Percentiles rank a stretch among this genome's conserved stretches.
Conservation (phyloP, 2,113 vertebrate genomes). For the Myrmecobius fasciatus region DNA sequence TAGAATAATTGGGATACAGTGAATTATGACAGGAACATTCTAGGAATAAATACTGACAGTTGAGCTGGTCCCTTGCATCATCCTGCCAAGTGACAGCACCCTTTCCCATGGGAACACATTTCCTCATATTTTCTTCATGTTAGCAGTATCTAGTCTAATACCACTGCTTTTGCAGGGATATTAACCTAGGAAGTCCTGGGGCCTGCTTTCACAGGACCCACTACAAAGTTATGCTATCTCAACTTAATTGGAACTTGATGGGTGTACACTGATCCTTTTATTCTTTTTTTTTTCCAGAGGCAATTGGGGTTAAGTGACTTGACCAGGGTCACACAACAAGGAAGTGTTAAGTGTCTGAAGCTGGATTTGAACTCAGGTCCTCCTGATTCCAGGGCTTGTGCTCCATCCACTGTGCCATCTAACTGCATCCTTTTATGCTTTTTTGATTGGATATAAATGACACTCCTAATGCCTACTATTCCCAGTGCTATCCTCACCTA, state of each 20-base stretch:
- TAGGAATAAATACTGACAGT: background rate
- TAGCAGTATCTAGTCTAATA: background rate
- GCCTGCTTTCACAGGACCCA: background rate
- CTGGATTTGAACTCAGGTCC: no score
- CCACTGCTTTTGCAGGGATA: background rate
- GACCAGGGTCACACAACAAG: no score
- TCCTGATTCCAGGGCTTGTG: no score
- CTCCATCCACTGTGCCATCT: no score
- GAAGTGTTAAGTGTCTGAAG: no score
- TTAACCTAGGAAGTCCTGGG: background rate
- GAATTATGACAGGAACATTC: background rate
- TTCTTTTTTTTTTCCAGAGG: background rate
- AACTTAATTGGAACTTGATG: background rate
- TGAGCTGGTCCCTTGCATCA: background rate
- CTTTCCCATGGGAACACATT: background rate
- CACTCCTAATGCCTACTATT: background rate
- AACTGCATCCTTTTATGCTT: background rate
- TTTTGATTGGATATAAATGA: background rate
- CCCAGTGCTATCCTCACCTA: background rate
- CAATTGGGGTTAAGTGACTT: no score
- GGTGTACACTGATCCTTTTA: background rate
- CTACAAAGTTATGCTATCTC: background rate
- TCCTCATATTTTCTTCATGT: background rate
- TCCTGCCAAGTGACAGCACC: background rate
- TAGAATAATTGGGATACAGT: background rate